Percentiles rank a stretch among this genome's conserved stretches.
Conservation (phyloP, 2,113 vertebrate genomes). For the Hypomesus transpacificus region DNA sequence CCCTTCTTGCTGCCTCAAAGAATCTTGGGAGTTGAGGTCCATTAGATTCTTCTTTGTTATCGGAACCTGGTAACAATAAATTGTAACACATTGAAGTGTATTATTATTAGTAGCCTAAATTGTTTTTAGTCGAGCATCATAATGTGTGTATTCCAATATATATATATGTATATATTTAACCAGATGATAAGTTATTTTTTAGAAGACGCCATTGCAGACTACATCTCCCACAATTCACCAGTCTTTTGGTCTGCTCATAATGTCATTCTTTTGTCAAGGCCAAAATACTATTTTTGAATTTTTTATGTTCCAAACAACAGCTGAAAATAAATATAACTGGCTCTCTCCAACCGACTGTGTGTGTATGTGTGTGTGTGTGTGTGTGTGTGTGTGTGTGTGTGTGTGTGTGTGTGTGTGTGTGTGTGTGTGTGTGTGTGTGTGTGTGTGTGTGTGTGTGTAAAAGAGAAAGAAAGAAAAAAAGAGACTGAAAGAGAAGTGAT, state of each 20-base stretch:
- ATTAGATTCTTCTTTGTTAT: background rate
- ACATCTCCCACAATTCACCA: conserved; percentile 31
- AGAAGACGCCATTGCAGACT: conserved; percentile 17
- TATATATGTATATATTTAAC: too few species aligned
- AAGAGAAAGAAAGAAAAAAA: too few species aligned
- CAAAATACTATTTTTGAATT: background rate
- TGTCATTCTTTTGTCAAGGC: background rate
- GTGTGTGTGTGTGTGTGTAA: background rate
- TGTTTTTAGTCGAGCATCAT: too few species aligned
- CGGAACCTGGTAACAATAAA: too few species aligned
- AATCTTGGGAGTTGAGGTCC: conserved; percentile 47
- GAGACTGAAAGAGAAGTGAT: too few species aligned
- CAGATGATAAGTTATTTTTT: too few species aligned
- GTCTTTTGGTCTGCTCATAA: background rate
- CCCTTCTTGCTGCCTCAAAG: background rate
- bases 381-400: background rate
- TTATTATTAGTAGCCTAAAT: too few species aligned
- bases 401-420: background rate
- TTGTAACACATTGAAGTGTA: too few species aligned
- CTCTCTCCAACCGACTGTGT: background rate
- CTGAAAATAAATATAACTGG: background rate
- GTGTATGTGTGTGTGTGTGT: background rate
- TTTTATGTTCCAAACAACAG: background rate
- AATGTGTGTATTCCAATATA: too few species aligned
- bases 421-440: background rate